These are phyloP conservation scores for Ornithoptera priamus DNA, from an alignment of 2,888 invertebrate genomes.

Conservation along the genomic window DNA sequence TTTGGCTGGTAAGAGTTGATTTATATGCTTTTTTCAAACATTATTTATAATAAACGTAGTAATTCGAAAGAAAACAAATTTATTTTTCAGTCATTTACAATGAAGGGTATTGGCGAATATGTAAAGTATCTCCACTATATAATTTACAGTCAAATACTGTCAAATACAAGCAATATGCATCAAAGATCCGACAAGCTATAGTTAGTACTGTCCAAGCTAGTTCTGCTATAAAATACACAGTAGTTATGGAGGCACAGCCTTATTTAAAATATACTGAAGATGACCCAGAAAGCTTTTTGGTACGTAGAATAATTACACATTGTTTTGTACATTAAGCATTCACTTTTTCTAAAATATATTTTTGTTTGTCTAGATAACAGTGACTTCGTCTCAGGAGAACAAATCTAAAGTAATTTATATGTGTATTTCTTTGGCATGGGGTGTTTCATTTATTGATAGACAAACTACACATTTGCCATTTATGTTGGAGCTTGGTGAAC, in stretches of 20 bases:
- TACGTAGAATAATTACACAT: conserved; percentile 38
- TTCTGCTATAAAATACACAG: conserved; percentile 52
- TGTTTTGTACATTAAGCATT: neutral
- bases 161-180: conserved; percentile 67
- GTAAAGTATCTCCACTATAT: conserved; percentile 63
- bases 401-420: conserved; percentile 54
- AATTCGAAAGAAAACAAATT: neutral
- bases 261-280: conserved; percentile 61
- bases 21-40: neutral
- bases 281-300: conserved; percentile 62
- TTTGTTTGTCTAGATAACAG: conserved; percentile 54
- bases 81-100: conserved; percentile 60
- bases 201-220: conserved; percentile 50
- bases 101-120: conserved; percentile 63
- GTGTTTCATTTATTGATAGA: conserved; percentile 45
- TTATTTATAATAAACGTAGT: conserved; percentile 3
- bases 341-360: neutral
- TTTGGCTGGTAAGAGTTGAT: conserved; percentile 38
- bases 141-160: conserved; percentile 56
- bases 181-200: conserved; percentile 63
- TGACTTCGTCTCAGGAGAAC: conserved; percentile 49
- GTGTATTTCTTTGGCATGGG: conserved; percentile 69
- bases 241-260: conserved; percentile 54
- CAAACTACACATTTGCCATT: conserved; percentile 64
- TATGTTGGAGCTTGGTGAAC: conserved; percentile 68